Conservation (phyloP, 2,113 vertebrate species). For the Drymodes brunneopygia region DNA sequence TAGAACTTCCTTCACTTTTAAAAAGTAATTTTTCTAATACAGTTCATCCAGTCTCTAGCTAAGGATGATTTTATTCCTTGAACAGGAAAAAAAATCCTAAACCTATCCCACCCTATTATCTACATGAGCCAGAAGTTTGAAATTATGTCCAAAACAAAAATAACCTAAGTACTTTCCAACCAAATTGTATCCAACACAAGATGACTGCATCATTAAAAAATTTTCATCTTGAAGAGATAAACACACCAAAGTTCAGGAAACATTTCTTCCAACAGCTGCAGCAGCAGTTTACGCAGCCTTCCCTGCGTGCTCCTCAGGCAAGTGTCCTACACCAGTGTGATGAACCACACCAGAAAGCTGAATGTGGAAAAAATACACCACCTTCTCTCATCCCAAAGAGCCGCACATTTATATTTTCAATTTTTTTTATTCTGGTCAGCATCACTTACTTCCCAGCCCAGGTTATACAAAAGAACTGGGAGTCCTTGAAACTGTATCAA, state of each 20-base stretch:
- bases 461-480: not conserved
- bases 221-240: not conserved
- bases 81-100: not conserved
- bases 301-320: accelerated
- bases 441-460: not conserved
- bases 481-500: not conserved
- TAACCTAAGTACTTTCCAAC: not conserved
- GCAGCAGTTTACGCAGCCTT: not conserved
- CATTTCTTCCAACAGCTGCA: not conserved
- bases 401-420: not conserved
- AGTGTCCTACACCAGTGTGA: accelerated
- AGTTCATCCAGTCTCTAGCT: not conserved
- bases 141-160: not conserved
- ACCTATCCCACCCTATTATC: not conserved
- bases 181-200: not conserved
- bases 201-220: not conserved
- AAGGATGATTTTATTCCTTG: not conserved
- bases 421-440: not conserved
- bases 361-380: not conserved
- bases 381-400: not conserved
- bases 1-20: not conserved
- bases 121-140: not conserved
- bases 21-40: not conserved
- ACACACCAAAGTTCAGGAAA: not conserved
- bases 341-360: not conserved